Evolutionary conservation across 2,888 invertebrate genomes (phyloP).

Genomic region (Meloe dianella): DNA sequence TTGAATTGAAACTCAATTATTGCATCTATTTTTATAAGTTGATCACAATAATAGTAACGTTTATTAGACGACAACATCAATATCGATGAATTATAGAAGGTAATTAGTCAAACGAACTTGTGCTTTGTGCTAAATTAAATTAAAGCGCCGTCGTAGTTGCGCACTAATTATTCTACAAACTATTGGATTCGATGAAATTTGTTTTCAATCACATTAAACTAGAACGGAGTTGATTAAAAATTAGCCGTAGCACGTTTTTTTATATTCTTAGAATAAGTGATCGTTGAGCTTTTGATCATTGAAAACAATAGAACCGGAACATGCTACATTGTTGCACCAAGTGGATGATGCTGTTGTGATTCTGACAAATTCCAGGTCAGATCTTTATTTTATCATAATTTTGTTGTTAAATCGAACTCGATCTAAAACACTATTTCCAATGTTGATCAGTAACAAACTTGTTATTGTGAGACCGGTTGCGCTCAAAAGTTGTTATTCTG

Average conservation of each 20-base stretch:
- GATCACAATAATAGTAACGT: not conserved
- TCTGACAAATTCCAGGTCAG: too few relatives aligned
- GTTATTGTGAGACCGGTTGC: too few relatives aligned
- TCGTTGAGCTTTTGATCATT: too few relatives aligned
- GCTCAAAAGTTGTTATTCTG: too few relatives aligned
- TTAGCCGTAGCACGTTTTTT: too few relatives aligned
- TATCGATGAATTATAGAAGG: not conserved
- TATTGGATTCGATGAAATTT: not conserved
- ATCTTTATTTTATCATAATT: too few relatives aligned
- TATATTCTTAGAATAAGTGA: not conserved
- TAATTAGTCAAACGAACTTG: not conserved
- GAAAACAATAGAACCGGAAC: too few relatives aligned
- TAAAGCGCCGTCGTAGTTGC: not conserved
- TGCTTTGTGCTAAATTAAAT: not conserved
- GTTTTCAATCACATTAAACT: not conserved
- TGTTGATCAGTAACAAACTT: too few relatives aligned
- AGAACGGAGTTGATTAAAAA: not conserved
- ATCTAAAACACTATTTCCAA: not conserved
- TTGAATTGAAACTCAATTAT: not conserved
- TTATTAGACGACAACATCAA: not conserved
- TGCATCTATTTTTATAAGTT: not conserved
- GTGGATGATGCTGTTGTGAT: too few relatives aligned
- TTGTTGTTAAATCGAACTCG: too few relatives aligned
- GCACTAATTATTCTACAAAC: too few relatives aligned
- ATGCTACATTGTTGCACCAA: too few relatives aligned